These are phyloP conservation scores for Metallyticus violacea DNA, from an alignment of 2,888 invertebrate species.

Conservation along the genomic window DNA sequence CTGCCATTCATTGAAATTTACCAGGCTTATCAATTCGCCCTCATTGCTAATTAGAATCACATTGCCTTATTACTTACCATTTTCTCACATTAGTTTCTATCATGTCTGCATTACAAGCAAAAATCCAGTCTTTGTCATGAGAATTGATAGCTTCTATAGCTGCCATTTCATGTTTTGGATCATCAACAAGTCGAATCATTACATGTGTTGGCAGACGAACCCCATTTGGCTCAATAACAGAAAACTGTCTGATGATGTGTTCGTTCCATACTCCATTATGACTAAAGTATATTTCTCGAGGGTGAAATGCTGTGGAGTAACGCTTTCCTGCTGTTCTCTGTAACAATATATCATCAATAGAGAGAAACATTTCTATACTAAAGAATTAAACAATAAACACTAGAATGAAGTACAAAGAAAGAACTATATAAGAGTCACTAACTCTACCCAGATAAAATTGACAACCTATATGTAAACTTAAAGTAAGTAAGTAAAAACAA, in stretches of 20 bases:
- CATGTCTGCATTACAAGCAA: conserved; percentile 65
- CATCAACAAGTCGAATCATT: conserved; percentile 60
- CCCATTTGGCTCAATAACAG: conserved; percentile 44
- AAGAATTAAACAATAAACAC: no score
- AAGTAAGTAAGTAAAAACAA: no score
- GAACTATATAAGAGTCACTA: no score
- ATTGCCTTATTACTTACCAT: conserved; percentile 47
- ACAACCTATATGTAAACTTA: no score
- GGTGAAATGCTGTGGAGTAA: conserved; percentile 43
- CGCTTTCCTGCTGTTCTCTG: conserved; percentile 49
- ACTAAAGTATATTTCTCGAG: conserved; percentile 40
- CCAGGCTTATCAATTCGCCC: no score
- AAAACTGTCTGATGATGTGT: conserved; percentile 47
- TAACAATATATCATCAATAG: conserved; percentile 33
- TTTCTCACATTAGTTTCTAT: conserved; percentile 54
- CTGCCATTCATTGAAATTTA: no score
- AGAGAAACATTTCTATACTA: no score
- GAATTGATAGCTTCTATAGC: conserved; percentile 67
- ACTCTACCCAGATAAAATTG: no score
- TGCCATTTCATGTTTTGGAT: conserved; percentile 56
- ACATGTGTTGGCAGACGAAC: conserved; percentile 48
- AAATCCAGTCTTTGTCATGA: conserved; percentile 72
- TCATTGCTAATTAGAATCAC: no score
- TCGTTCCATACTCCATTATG: conserved; percentile 53
- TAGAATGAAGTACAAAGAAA: no score